Conservation (phyloP, 2,888 invertebrate genomes). For the Coronaproctus castanopsis region DNA sequence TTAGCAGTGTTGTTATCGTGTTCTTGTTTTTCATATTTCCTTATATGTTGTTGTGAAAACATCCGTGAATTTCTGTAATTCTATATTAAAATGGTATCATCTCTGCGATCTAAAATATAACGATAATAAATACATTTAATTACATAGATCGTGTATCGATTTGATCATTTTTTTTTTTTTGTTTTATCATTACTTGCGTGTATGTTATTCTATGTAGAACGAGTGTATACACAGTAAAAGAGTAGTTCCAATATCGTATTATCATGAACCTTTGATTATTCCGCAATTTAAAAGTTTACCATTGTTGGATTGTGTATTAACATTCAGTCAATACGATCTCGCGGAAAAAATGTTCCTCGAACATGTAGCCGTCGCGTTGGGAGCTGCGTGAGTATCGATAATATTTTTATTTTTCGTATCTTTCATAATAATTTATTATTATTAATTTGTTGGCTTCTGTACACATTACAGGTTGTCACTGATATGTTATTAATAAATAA, state of each 20-base stretch:
- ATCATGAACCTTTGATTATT: conserved; percentile 43
- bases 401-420: not conserved
- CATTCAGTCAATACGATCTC: conserved; percentile 54
- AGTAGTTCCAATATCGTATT: conserved; percentile 43
- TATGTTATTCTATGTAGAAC: conserved; percentile 31
- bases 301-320: conserved; percentile 48
- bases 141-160: too few relatives aligned
- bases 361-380: conserved; percentile 44
- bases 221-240: conserved; percentile 40
- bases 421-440: too few relatives aligned
- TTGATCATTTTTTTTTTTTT: too few relatives aligned
- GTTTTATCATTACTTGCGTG: too few relatives aligned
- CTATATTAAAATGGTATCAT: not conserved
- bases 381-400: conserved; percentile 31
- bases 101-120: conserved; percentile 3
- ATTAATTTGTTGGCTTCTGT: too few relatives aligned
- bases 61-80: too few relatives aligned
- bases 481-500: too few relatives aligned
- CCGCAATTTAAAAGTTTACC: conserved; percentile 29
- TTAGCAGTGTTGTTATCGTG: too few relatives aligned
- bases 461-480: too few relatives aligned
- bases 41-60: too few relatives aligned
- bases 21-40: too few relatives aligned
- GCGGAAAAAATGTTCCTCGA: conserved; percentile 53
- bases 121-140: conserved; percentile 1